These are phyloP conservation scores for Phyto melanocephala DNA, from an alignment of 2,888 invertebrate species.

Conservation along the genomic window DNA sequence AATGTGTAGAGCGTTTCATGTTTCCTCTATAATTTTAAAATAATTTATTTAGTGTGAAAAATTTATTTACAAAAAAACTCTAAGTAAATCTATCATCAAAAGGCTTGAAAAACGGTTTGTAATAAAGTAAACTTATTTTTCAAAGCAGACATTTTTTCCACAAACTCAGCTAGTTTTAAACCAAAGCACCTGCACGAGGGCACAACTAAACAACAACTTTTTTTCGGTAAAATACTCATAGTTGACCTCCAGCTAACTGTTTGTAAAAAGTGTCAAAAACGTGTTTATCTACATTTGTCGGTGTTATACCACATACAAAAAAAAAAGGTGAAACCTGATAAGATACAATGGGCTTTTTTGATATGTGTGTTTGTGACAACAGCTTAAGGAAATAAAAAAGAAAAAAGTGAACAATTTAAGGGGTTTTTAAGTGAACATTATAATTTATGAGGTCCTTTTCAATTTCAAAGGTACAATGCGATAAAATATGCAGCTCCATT, in stretches of 20 bases:
- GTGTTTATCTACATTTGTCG: slow-evolving; percentile 40
- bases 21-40: background rate
- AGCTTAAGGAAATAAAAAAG: background rate
- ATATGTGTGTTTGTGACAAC: background rate
- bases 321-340: no score
- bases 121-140: background rate
- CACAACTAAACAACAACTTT: background rate
- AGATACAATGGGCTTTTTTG: background rate
- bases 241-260: slow-evolving; percentile 21
- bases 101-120: background rate
- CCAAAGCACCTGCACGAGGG: background rate
- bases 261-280: slow-evolving; percentile 50
- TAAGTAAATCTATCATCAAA: background rate
- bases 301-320: background rate
- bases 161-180: background rate
- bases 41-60: background rate
- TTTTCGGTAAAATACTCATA: background rate
- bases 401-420: background rate
- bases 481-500: no score
- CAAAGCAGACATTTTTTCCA: background rate
- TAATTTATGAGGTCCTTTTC: no score
- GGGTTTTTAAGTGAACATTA: no score
- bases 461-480: no score
- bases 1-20: background rate
- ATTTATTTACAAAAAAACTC: background rate